Conservation (phyloP, 2,797 vertebrate species). For the Alectoris magna region DNA sequence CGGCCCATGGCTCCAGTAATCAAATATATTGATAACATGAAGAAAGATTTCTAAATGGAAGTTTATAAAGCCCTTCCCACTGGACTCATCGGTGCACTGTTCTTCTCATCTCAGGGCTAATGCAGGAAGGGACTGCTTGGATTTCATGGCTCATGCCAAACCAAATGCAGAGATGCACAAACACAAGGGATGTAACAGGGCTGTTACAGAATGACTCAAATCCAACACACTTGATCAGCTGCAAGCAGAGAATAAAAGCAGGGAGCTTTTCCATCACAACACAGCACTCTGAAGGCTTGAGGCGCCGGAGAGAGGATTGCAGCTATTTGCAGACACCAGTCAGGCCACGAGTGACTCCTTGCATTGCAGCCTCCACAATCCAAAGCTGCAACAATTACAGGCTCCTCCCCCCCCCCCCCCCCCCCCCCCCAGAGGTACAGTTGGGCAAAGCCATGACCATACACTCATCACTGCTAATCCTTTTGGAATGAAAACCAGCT, state of each 20-base stretch:
- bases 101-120: neutral
- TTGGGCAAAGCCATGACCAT: neutral
- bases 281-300: neutral
- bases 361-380: neutral
- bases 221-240: neutral
- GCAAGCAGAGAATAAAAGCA: neutral
- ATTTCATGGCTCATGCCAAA: neutral
- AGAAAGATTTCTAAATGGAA: neutral
- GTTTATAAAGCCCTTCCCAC: neutral
- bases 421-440: rapidly evolving
- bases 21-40: neutral
- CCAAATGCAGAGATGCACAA: neutral
- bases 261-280: neutral
- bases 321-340: neutral
- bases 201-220: neutral
- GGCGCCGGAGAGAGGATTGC: neutral
- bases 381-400: conserved; percentile 10
- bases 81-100: neutral
- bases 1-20: neutral
- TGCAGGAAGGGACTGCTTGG: neutral
- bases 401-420: neutral
- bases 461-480: neutral
- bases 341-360: neutral
- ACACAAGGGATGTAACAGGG: neutral
- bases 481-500: neutral